Conservation (phyloP, 2,113 vertebrate genomes). For the Octodon degus region DNA sequence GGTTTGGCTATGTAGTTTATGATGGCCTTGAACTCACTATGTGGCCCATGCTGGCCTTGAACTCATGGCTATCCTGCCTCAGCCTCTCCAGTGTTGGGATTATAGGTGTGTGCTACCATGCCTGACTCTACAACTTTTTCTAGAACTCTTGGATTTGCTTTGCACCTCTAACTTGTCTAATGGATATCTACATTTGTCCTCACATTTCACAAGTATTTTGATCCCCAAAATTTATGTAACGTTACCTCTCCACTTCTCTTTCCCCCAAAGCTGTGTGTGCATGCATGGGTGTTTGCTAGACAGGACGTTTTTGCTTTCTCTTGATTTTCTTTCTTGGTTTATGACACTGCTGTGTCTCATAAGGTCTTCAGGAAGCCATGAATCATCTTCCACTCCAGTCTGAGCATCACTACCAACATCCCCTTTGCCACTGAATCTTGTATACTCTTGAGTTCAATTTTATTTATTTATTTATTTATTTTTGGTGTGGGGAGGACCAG, state of each 20-base stretch:
- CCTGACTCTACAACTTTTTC: neutral
- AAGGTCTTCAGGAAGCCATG: slow-evolving; percentile 23
- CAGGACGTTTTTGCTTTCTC: neutral
- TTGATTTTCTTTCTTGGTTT: slow-evolving; percentile 22
- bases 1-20: too few species aligned
- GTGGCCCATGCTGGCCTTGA: too few species aligned
- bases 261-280: neutral
- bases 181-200: slow-evolving; percentile 33
- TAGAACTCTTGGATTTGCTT: slow-evolving; percentile 38
- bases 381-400: neutral
- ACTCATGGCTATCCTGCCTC: too few species aligned
- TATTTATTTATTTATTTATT: too few species aligned
- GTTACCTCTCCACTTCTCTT: slow-evolving; percentile 45
- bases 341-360: neutral
- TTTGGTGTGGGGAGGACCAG: too few species aligned
- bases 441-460: neutral
- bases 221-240: neutral
- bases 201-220: slow-evolving; percentile 48
- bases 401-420: neutral
- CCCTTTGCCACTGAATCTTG: neutral
- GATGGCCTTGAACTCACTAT: too few species aligned
- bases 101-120: too few species aligned
- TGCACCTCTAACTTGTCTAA: slow-evolving; percentile 32
- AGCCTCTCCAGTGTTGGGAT: too few species aligned
- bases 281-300: neutral